phyloP scores from a whole-genome alignment of 2,888 invertebrate species.

The Euphydryas editha region DNA sequence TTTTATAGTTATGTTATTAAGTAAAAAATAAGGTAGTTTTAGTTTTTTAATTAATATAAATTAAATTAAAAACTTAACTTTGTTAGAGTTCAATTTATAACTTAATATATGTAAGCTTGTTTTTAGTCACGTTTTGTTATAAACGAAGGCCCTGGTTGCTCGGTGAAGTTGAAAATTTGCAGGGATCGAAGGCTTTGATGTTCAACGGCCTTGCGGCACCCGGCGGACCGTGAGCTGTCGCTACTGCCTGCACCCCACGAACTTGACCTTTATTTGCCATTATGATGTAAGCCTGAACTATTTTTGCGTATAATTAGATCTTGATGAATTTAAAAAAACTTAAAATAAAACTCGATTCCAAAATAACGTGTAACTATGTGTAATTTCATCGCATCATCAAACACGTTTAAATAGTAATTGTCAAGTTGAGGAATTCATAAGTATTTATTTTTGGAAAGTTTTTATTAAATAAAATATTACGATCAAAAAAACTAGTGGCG shows the following conservation, averaged over 20 bases:
- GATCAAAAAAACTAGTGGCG: no score
- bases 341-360: background rate
- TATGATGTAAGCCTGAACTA: conserved; percentile 33
- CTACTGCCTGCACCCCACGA: conserved; percentile 51
- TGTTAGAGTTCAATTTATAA: conserved; percentile 45
- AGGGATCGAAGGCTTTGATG: conserved; percentile 69
- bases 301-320: conserved; percentile 3
- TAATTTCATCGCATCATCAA: no score
- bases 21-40: no score
- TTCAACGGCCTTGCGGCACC: conserved; percentile 70
- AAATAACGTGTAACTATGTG: background rate
- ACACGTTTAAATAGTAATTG: no score
- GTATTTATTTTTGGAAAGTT: background rate
- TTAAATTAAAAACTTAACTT: no score
- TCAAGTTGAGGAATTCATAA: no score
- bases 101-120: conserved; percentile 21
- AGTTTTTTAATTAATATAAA: no score
- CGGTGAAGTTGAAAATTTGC: conserved; percentile 70
- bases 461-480: no score
- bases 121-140: conserved; percentile 27
- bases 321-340: background rate
- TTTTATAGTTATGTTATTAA: no score
- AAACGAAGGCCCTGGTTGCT: conserved; percentile 54
- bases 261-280: conserved; percentile 70
- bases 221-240: conserved; percentile 58